Base-by-base conservation (phyloP, 2,113 vertebrate genomes). In the Anser cygnoides region DNA sequence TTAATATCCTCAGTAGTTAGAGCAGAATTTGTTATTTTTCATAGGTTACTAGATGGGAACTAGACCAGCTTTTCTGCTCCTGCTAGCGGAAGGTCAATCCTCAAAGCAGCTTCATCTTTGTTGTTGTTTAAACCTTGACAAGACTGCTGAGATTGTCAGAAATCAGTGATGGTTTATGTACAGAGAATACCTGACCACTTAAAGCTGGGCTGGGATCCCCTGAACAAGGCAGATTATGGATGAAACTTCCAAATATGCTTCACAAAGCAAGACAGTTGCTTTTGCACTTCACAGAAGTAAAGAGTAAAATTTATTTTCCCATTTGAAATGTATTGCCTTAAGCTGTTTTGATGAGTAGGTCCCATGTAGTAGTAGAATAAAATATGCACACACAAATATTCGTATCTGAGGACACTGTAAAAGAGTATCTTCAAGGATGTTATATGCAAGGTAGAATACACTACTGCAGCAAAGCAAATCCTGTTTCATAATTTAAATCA, bases 401-500 rank as follows among this genome's bases (percentile, higher is more conserved):
- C 67, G 16, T 68, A 31, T 43, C 65, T 72, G 23, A 92, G 55
- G 67, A 54, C 6, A 10, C 29, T 70, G 59, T 52, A 84, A 88
- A 94, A 77, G 39, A 65, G 2, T 7, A 73, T 73, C 80, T 52
- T 58, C 57, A 63, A 87, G 57, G 63, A 62, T 55, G 57, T 59
- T 76, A 63, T 9, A 46, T 0, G 0, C 17, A 67, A 82, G 78
- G 71, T 35, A 90, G 61, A 81, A 92, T 23, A 43, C 37, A 20
- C 61, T 43, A 26, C 20, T 72, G 87, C 58, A 70, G 61, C 93
- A 95, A 89, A 96, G 39, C n/a, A 59, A 61, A 84, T 31, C 63
- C 31, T 59, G 12, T 96, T 92, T 62, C 77, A 80, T 77, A 86
- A 79, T 91, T 97, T 86, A 92, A 96, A 97, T 96, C 61, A 91